Evolutionary conservation across 2,797 vertebrate species (phyloP).

Genomic region (Acanthurus tractus): DNA sequence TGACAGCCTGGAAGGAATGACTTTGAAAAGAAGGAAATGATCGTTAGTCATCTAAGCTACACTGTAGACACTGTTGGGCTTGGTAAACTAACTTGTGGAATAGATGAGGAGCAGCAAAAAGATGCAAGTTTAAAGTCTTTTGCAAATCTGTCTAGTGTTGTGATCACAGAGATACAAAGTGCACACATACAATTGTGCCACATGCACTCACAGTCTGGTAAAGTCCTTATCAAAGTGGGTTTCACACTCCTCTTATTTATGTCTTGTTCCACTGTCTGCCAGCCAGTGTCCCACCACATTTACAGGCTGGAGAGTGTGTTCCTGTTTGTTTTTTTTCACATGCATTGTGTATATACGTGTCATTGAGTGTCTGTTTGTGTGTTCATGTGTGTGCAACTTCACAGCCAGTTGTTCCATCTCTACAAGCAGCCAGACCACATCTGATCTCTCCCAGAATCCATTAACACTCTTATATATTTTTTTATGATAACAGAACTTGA

Average conservation of each 20-base stretch:
- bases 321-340: not conserved
- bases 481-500: slow-evolving; percentile 68
- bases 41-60: too few relatives aligned
- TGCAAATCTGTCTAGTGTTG: not conserved
- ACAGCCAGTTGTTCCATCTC: slow-evolving; percentile 43
- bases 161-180: not conserved
- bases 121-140: not conserved
- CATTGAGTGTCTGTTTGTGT: slow-evolving; percentile 2
- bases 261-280: slow-evolving; percentile 58
- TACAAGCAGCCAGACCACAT: slow-evolving; percentile 65
- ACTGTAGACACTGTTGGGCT: not conserved
- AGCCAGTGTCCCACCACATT: slow-evolving; percentile 60
- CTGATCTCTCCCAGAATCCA: slow-evolving; percentile 57
- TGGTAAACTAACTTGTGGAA: not conserved
- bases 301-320: slow-evolving; percentile 48
- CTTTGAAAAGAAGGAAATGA: too few relatives aligned
- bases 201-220: slow-evolving; percentile 43
- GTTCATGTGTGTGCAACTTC: slow-evolving; percentile 20
- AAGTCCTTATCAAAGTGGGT: slow-evolving; percentile 54
- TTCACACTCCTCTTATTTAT: slow-evolving; percentile 53
- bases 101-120: not conserved
- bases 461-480: slow-evolving; percentile 56
- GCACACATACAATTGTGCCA: not conserved
- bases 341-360: slow-evolving; percentile 3
- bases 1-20: too few relatives aligned